Evolutionary conservation across 2,797 vertebrate species (phyloP).

Genomic region (Oreortyx pictus): DNA sequence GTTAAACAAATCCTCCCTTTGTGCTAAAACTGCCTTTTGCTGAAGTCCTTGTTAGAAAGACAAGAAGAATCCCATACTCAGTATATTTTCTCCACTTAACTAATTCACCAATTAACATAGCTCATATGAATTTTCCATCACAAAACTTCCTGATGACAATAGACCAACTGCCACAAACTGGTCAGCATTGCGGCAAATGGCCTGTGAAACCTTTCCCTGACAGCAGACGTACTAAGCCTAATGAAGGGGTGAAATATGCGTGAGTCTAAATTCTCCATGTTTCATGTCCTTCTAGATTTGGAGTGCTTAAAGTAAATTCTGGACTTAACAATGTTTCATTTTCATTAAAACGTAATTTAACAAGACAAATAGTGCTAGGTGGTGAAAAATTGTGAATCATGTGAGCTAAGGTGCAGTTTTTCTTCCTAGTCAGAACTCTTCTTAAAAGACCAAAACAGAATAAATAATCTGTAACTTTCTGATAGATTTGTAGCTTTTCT

Average conservation of each 20-base stretch:
- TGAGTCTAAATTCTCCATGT: not conserved
- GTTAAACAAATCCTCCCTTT: not conserved
- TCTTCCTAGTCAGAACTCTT: not conserved
- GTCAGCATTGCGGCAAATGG: rapidly evolving
- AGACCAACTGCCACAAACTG: not conserved
- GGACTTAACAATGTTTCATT: too few relatives aligned
- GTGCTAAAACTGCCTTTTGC: not conserved
- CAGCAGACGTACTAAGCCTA: not conserved
- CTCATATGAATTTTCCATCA: not conserved
- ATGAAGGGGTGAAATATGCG: not conserved
- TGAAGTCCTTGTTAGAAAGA: not conserved
- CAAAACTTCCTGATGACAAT: not conserved
- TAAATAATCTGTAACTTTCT: not conserved
- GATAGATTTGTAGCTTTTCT: not conserved
- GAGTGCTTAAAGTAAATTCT: not conserved
- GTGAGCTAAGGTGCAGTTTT: not conserved
- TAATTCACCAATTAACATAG: not conserved
- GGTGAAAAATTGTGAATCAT: not conserved
- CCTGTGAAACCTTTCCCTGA: rapidly evolving
- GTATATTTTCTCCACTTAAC: not conserved
- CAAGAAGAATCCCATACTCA: rapidly evolving
- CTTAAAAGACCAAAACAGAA: not conserved
- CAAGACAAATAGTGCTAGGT: not conserved
- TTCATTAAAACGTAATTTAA: too few relatives aligned
- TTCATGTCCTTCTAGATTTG: not conserved